Evolutionary conservation across 2,888 invertebrate genomes (phyloP).

Genomic region (Polylopha cassiicola): DNA sequence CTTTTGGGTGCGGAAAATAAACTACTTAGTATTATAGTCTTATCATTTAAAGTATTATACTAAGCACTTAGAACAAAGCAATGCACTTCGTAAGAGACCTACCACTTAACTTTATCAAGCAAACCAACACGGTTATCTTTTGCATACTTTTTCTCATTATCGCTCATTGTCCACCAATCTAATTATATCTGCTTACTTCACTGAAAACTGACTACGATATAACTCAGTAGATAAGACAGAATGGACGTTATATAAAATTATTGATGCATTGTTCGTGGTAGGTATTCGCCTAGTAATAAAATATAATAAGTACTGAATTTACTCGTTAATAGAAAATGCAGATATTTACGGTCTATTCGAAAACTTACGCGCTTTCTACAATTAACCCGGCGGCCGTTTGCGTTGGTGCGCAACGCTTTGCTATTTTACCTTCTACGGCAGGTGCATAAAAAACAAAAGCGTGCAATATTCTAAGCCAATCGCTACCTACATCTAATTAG

Average conservation of each 20-base stretch:
- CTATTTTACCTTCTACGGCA: conserved; percentile 23
- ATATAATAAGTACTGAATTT: conserved; percentile 4
- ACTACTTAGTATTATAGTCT: too few relatives aligned
- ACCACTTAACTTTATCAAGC: conserved; percentile 39
- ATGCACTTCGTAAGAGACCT: conserved; percentile 31
- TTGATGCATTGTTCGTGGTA: too few relatives aligned
- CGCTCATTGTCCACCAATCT: conserved; percentile 21
- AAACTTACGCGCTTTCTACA: conserved; percentile 20
- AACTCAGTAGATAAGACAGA: not conserved
- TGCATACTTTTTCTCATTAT: conserved; percentile 40
- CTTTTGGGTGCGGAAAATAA: too few relatives aligned
- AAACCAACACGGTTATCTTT: conserved; percentile 45
- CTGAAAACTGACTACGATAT: conserved; percentile 3
- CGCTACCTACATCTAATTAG: conserved; percentile 56
- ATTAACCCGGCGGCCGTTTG: conserved; percentile 14
- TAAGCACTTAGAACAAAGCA: conserved; percentile 9
- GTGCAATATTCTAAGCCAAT: conserved; percentile 42
- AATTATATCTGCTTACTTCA: conserved; percentile 15
- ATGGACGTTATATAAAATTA: not conserved
- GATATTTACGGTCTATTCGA: conserved; percentile 18
- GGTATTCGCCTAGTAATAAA: conserved; percentile 2
- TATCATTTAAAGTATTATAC: conserved; percentile 12
- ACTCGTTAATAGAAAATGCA: conserved; percentile 16
- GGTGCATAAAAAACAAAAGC: conserved; percentile 24
- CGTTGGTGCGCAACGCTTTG: conserved; percentile 29